Base-by-base conservation (phyloP, 2,113 vertebrate species). In the Xiphias gladius region DNA sequence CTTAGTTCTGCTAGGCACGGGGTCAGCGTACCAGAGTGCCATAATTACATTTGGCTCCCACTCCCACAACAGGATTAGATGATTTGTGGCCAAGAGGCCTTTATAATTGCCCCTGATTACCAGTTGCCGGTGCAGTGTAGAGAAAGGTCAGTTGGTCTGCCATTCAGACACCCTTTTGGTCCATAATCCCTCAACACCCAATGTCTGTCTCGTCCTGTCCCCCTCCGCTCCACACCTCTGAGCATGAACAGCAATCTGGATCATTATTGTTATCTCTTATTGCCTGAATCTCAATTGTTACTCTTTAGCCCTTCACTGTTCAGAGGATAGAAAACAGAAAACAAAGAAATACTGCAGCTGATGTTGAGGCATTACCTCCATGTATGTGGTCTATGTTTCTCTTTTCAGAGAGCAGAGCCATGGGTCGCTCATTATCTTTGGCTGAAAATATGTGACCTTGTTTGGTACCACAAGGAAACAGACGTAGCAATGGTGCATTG, bases 101-200 rank as follows among this genome's bases (percentile, higher is more conserved):
- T 86, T 79, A 87, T 93, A 94, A 95, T 94, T 94, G 91, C 79
- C 84, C 91, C 89, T 93, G 88, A 93, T 94, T 92, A 90, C 74
- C 83, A 83, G 77, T 92, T 88, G 83, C 85, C 84, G 83, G 81
- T 75, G 72, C 79, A 72, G 86, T 82, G 81, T 64, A 89, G 85
- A 79, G 87, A 91, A 91, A 92, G 90, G 91, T 94, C 93, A 91
- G 74, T 70, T 86, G 62, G 84, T 92, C 87, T 88, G 88, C 86
- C 10, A 65, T 80, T 89, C 86, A 92, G 84, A 93, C 88, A 88
- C 80, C 86, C 83, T 91, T 88, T 87, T 83, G 85, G 85, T 84
- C 80, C 78, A 20, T 90, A 92, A 91, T 88, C 82, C 88, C 87
- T 84, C 88, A 84, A 58, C 79, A 63, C 79, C 71, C 80, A 4